Evolutionary conservation across 1,140 invertebrate genomes (phyloP).

Genomic region (Drosophila varians): DNA sequence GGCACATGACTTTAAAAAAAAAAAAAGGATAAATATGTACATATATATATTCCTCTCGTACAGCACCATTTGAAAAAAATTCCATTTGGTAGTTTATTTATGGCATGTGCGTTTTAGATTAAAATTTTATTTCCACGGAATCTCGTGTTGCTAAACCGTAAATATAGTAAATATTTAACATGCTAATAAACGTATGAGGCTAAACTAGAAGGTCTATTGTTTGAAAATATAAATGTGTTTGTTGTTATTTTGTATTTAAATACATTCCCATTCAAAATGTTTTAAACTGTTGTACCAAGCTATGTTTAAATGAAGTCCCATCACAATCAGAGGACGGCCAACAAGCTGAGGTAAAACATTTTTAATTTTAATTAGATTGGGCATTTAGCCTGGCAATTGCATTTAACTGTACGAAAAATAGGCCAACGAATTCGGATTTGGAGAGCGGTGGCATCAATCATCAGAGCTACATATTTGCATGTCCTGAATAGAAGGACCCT

Average conservation of each 20-base stretch:
- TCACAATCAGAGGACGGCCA: neutral
- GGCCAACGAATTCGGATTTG: constrained; percentile 11
- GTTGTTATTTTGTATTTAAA: too few relatives aligned
- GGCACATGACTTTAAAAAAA: constrained; percentile 62
- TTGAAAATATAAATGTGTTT: neutral
- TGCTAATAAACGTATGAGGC: neutral
- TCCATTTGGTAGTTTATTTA: constrained; percentile 8
- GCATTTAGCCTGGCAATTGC: constrained; percentile 6
- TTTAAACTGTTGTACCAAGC: neutral
- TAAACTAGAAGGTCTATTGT: neutral
- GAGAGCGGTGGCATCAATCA: constrained; percentile 12
- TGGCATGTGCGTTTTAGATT: neutral
- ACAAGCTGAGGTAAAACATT: constrained; percentile 16
- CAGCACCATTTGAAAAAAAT: constrained; percentile 2
- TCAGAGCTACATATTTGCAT: constrained; percentile 2
- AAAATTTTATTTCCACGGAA: constrained; percentile 15
- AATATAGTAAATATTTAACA: neutral
- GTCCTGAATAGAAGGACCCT: neutral
- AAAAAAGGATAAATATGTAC: constrained; percentile 27
- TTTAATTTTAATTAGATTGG: constrained; percentile 34
- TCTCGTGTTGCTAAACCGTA: neutral
- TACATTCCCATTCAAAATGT: too few relatives aligned
- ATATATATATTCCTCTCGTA: constrained; percentile 6
- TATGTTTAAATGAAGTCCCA: constrained; percentile 3
- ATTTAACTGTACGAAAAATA: neutral